A percentile compares a stretch with the other conserved stretches of the same genome.
Conservation (phyloP, 92 coral and sea anemone genomes). For the Zoanthus solanderi region DNA sequence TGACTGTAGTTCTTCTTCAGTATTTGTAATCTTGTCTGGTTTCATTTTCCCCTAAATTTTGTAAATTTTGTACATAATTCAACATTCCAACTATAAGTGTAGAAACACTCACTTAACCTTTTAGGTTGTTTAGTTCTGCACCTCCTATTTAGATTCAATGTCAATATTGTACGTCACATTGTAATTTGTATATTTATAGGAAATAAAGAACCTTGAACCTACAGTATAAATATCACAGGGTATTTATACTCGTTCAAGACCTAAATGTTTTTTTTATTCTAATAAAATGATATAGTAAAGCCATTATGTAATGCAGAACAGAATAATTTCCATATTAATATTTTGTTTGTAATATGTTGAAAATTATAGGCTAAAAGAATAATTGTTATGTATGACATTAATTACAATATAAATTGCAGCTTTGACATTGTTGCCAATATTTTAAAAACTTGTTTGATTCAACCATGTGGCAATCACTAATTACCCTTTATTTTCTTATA, state of each 20-base stretch:
- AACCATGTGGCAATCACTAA: background rate
- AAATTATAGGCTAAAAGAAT: conserved; percentile 17
- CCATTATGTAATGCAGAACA: conserved; percentile 18
- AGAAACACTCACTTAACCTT: too few species aligned
- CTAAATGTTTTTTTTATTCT: background rate
- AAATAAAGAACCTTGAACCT: too few species aligned
- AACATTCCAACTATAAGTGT: too few species aligned
- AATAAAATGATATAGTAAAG: background rate
- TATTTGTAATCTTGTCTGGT: too few species aligned
- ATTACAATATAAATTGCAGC: background rate
- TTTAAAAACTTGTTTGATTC: conserved; percentile 4
- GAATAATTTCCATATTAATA: conserved; percentile 4
- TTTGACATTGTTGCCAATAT: conserved; percentile 14
- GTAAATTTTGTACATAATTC: too few species aligned
- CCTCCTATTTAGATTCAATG: too few species aligned
- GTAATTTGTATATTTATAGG: too few species aligned
- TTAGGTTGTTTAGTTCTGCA: too few species aligned
- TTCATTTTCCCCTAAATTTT: too few species aligned
- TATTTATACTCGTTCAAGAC: background rate
- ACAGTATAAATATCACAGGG: background rate
- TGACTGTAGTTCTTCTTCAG: too few species aligned
- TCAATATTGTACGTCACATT: too few species aligned
- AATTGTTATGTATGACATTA: background rate
- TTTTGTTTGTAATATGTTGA: background rate
- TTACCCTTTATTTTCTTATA: background rate